phyloP scores from a whole-genome alignment of 1,140 invertebrate species.

The Lamellibrachia luymesi region DNA sequence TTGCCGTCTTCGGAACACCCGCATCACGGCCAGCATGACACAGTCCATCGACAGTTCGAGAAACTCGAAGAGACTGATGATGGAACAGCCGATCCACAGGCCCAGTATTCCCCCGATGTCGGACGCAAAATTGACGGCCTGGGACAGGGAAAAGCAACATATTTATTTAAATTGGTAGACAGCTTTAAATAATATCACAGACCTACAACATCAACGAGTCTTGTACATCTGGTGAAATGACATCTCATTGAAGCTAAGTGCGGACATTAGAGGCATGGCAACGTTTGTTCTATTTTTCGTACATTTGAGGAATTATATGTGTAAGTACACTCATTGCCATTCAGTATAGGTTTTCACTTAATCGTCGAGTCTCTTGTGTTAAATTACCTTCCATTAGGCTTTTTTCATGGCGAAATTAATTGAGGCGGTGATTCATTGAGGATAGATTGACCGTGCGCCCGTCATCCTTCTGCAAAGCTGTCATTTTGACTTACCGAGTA shows the following conservation, averaged over 20 bases:
- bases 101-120: neutral
- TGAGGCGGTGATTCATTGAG: neutral
- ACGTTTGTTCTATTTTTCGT: no score
- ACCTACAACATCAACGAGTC: no score
- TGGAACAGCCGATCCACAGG: slow-evolving; percentile 7
- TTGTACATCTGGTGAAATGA: no score
- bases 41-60: slow-evolving; percentile 2
- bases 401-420: neutral
- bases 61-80: slow-evolving; percentile 11
- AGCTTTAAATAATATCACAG: no score
- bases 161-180: no score
- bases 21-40: neutral
- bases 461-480: no score
- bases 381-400: neutral
- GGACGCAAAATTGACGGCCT: neutral
- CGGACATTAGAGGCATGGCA: no score
- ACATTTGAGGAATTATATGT: no score
- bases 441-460: neutral
- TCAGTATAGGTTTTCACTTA: neutral
- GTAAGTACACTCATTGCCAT: neutral
- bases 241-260: no score
- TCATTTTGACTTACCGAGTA: neutral
- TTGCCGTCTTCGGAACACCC: neutral
- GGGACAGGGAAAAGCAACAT: neutral
- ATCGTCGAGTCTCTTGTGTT: no score